Conservation (phyloP, 2,888 invertebrate species). For the Abrostola triplasia region DNA sequence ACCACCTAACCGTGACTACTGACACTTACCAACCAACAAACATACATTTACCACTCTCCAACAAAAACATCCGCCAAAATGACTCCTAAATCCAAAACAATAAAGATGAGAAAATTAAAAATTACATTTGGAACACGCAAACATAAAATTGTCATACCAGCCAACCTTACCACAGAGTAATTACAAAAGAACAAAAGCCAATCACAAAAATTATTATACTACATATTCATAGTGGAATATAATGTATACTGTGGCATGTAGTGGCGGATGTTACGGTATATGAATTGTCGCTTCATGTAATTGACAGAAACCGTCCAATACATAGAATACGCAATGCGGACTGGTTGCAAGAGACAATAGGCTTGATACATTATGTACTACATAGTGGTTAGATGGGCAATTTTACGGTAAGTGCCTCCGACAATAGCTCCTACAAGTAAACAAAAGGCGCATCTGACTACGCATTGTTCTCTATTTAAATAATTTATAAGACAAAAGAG, state of each 20-base stretch:
- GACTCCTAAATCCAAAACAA: slow-evolving; percentile 27
- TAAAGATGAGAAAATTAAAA: slow-evolving; percentile 34
- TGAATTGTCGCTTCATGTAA: slow-evolving; percentile 77
- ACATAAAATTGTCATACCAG: slow-evolving; percentile 26
- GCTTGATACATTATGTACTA: slow-evolving; percentile 54
- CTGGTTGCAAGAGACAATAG: slow-evolving; percentile 60
- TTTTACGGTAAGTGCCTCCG: slow-evolving; percentile 81
- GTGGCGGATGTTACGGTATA: slow-evolving; percentile 59
- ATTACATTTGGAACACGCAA: slow-evolving; percentile 29
- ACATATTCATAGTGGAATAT: slow-evolving; percentile 21
- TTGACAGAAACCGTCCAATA: slow-evolving; percentile 67
- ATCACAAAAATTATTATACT: slow-evolving; percentile 44
- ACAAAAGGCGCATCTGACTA: slow-evolving; percentile 72
- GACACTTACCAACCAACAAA: slow-evolving; percentile 72
- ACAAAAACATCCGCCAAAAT: slow-evolving; percentile 20
- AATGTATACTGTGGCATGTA: slow-evolving; percentile 48
- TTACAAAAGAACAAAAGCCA: slow-evolving; percentile 49
- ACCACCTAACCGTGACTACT: slow-evolving; percentile 78
- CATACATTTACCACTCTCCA: slow-evolving; percentile 46
- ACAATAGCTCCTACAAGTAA: slow-evolving; percentile 79
- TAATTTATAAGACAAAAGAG: slow-evolving; percentile 70
- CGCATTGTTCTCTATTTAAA: slow-evolving; percentile 74
- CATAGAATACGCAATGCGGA: slow-evolving; percentile 57
- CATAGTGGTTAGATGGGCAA: slow-evolving; percentile 73
- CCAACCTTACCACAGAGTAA: slow-evolving; percentile 53